A percentile compares a stretch with the other conserved stretches of the same genome.
Evolutionary conservation across 2,113 vertebrate species (phyloP).

Genomic region (Leucoraja erinaceus): DNA sequence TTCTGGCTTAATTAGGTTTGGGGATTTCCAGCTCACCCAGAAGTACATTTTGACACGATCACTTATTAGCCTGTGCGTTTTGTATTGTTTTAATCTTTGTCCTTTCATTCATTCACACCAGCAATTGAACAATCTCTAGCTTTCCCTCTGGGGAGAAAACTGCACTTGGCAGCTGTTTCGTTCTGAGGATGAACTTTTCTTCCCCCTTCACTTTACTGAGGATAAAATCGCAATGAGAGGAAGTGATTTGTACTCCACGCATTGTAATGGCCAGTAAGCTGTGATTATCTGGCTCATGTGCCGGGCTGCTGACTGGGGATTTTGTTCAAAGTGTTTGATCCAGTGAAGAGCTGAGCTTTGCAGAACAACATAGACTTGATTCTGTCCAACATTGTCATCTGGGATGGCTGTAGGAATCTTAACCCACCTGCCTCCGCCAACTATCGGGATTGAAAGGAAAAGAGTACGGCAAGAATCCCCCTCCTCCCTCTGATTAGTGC

Average conservation of each 20-base stretch:
- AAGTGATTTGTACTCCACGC: neutral
- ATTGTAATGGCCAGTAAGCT: neutral
- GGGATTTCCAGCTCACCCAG: neutral
- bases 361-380: neutral
- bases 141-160: neutral
- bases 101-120: neutral
- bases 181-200: neutral
- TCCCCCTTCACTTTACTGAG: neutral
- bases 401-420: neutral
- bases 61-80: neutral
- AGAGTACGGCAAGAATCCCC: neutral
- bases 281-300: conserved; percentile 5
- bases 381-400: neutral
- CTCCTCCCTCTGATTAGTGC: neutral
- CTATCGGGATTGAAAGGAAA: neutral
- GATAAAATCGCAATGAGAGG: neutral
- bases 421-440: neutral
- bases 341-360: neutral
- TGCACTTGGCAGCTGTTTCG: neutral
- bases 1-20: neutral
- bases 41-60: neutral
- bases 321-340: neutral
- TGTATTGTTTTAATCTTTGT: neutral
- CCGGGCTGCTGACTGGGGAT: neutral
- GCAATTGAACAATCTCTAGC: neutral